Evolutionary conservation across 2,888 invertebrate species (phyloP).

Genomic region (Drosophila yooni): DNA sequence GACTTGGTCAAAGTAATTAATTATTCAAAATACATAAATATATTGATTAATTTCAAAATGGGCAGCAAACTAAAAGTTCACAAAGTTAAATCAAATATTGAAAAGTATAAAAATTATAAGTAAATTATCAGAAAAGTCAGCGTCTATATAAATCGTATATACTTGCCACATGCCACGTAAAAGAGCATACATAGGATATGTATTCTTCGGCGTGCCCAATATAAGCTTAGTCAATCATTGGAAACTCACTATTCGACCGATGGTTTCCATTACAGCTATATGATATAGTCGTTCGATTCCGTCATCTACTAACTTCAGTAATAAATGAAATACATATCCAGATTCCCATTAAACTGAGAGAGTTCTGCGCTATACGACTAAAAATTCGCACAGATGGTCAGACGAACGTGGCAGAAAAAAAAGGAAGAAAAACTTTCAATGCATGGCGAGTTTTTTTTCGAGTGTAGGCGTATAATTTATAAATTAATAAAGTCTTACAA

Average conservation of each 20-base stretch:
- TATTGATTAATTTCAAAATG: background rate
- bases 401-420: background rate
- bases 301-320: background rate
- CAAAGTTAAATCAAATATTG: background rate
- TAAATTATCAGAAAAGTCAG: background rate
- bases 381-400: background rate
- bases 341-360: background rate
- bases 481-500: background rate
- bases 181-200: background rate
- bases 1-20: constrained; percentile 27
- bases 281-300: background rate
- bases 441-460: background rate
- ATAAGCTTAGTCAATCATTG: too few species aligned
- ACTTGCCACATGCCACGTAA: background rate
- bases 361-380: background rate
- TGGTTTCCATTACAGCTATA: background rate
- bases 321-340: background rate
- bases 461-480: background rate
- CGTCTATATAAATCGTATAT: too few species aligned
- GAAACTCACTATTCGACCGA: background rate
- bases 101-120: background rate
- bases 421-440: background rate
- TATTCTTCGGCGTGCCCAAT: background rate
- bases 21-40: constrained; percentile 1
- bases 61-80: background rate